Base-by-base conservation (phyloP, 2,888 invertebrate genomes). In the Pheosia tremula region DNA sequence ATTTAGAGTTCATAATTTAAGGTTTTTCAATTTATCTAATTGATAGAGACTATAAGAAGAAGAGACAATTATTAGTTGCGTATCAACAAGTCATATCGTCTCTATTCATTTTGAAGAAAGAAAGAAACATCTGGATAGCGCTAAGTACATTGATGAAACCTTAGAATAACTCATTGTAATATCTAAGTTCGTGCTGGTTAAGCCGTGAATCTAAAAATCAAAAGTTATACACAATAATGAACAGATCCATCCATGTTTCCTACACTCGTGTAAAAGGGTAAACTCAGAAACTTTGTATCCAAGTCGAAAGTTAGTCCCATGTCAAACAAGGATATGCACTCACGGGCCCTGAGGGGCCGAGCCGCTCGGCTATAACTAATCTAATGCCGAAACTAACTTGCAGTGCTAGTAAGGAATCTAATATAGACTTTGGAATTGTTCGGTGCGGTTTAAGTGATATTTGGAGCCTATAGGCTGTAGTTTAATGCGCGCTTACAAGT, bases 321-420 rank as follows among this genome's bases (percentile, higher is more conserved):
- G 90, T 91, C 88, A 88, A 88, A 93, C 92, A 92, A 77, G 91
- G 88, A 88, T 91, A 88, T 91, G 92, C 93, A 92, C 93, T 93
- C 85, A 85, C 78, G 71, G 76, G 74, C 80, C 83, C 80, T 66
- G 72, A 74, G 83, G 78, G 81, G 78, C 69, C 69, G 69, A 69
- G 71, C 64, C 76, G 64, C 76, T 76, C 78, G 77, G 73, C 77
- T 82, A 75, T 74, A 86, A 89, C 89, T 90, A 90, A 91, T 89
- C 87, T 87, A 87, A 89, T 87, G 80, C 77, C 76, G 77, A 80
- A 83, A 86, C 86, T 84, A 84, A 86, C 82, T 86, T 82, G 72
- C 71, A 68, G 68, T 61, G 69, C 68, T 71, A 64, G 69, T 63
- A 67, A 71, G 76, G 68, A 76, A 79, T 81, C 77, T 82, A 80